Evolutionary conservation across 2,888 invertebrate species (phyloP).

Genomic region (Marronus borbonicus): DNA sequence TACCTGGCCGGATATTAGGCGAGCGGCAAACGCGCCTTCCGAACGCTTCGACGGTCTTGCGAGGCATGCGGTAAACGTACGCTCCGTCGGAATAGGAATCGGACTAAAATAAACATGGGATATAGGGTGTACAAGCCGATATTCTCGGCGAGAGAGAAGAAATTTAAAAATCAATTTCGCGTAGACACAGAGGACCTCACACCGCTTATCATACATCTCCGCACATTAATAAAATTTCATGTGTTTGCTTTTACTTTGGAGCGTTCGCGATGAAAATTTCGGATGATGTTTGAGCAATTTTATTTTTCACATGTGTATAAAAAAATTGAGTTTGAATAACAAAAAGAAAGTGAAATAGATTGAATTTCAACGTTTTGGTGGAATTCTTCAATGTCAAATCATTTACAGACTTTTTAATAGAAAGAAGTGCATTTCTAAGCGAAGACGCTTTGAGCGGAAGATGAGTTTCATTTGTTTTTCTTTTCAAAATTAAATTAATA

Average conservation of each 20-base stretch:
- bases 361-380: too few relatives aligned
- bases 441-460: too few relatives aligned
- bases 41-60: conserved; percentile 38
- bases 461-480: too few relatives aligned
- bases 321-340: conserved; percentile 14
- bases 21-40: conserved; percentile 59
- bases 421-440: too few relatives aligned
- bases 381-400: too few relatives aligned
- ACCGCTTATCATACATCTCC: conserved; percentile 45
- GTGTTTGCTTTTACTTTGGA: conserved; percentile 42
- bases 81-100: conserved; percentile 56
- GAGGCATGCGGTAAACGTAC: conserved; percentile 42
- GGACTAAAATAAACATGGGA: conserved; percentile 67
- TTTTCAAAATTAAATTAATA: too few relatives aligned
- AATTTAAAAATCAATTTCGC: conserved; percentile 66
- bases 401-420: too few relatives aligned
- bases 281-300: conserved; percentile 32
- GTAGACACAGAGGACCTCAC: conserved; percentile 47
- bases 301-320: conserved; percentile 11
- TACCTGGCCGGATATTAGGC: conserved; percentile 59
- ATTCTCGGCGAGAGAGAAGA: conserved; percentile 59
- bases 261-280: conserved; percentile 39
- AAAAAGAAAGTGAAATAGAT: neutral
- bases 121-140: conserved; percentile 64
- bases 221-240: conserved; percentile 48